Base-by-base conservation (phyloP, 2,113 vertebrate genomes). In the Larimichthys crocea region DNA sequence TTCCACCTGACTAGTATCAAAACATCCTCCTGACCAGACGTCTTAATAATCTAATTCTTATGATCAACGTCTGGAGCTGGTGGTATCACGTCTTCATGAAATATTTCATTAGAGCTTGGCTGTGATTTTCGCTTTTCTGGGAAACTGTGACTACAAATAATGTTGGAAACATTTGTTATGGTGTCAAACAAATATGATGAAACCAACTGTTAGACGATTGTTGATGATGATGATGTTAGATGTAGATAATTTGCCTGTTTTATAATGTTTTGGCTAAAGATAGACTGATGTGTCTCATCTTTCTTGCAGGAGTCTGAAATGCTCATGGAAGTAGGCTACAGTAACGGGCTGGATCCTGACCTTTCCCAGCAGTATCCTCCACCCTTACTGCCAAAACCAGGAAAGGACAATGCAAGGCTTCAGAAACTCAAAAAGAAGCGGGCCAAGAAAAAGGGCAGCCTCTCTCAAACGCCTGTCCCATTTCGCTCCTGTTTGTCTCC, bases 401-500 rank as follows among this genome's bases (percentile, higher is more conserved):
- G 95, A 17, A 97, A 96, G 85, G 97, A 97, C 92, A 98, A 97
- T 57, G 91, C 94, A 3, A 90, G 94, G 10, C 94, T 99, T 57
- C 97, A 98, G 92, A 96, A 94, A 55, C 95, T 99, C 9, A 94
- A 98, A 89, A 96, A 96, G 89, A 97, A 96, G 89, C 94, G 95
- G 0, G 89, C 95, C 62, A 96, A 95, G 90, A 97, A 94, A 84
- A 97, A 94, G 1, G 76, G 87, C 0, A 3, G 84, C 17, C 91
- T 94, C 31, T 90, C 90, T 52, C 94, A 95, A 72, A 75, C 91
- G 0, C 88, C 94, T 0, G 86, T 94, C 53, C 93, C 94, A 19
- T 98, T 98, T 87, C 96, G 96, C 15, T 88, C 96, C 68, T 97
- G 94, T 56, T 93, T 99, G 56, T 99, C 97, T 0, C 98, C 98